Evolutionary conservation across 2,888 invertebrate genomes (phyloP).

Genomic region (Graphium colonna): DNA sequence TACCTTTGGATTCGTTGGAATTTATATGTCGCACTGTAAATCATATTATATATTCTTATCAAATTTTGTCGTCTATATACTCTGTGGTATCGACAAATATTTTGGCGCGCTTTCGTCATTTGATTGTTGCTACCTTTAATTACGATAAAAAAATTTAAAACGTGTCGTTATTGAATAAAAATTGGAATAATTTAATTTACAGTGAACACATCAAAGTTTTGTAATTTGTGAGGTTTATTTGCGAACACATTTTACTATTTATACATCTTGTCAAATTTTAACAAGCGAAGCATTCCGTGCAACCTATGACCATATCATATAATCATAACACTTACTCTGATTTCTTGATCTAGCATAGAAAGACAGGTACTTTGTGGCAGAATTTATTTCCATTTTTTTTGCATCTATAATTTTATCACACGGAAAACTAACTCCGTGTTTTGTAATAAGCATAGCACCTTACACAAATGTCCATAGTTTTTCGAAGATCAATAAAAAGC

Average conservation of each 20-base stretch:
- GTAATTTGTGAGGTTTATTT: slow-evolving; percentile 11
- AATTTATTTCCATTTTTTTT: not conserved
- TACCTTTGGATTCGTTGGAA: slow-evolving; percentile 5
- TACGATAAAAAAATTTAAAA: not conserved
- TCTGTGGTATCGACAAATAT: not conserved
- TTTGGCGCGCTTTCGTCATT: not conserved
- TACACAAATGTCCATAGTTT: not conserved
- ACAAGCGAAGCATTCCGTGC: slow-evolving; percentile 31
- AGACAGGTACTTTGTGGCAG: slow-evolving; percentile 22
- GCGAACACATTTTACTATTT: slow-evolving; percentile 24
- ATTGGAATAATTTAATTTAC: not conserved
- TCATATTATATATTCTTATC: not conserved
- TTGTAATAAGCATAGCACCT: not conserved
- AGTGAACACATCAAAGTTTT: slow-evolving; percentile 2
- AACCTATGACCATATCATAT: slow-evolving; percentile 25
- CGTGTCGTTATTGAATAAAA: not conserved
- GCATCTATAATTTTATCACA: not conserved
- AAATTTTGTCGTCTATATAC: not conserved
- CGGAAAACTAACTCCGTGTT: not conserved
- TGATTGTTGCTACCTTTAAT: not conserved
- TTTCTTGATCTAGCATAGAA: slow-evolving; percentile 26
- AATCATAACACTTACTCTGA: slow-evolving; percentile 24
- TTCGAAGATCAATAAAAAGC: not conserved
- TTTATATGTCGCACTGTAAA: not conserved
- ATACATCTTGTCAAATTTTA: slow-evolving; percentile 17